Conservation (phyloP, 2,797 vertebrate species). For the Neosalanx taihuensis region DNA sequence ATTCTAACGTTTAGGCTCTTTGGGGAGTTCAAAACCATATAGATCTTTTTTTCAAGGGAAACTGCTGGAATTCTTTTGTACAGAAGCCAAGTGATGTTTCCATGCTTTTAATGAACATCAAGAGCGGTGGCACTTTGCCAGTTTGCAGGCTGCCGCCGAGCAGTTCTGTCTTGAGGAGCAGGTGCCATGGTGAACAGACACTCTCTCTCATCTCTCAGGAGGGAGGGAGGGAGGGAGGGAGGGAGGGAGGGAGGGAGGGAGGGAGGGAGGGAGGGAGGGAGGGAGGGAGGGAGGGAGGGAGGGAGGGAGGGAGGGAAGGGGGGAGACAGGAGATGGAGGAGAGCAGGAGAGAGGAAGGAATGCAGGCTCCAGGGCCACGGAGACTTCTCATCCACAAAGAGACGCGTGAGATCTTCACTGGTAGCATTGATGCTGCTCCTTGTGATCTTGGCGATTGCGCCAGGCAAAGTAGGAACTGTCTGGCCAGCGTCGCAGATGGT, state of each 20-base stretch:
- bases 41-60: no score
- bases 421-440: slow-evolving; percentile 36
- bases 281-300: neutral
- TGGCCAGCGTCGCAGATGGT: slow-evolving; percentile 64
- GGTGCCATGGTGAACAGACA: slow-evolving; percentile 47
- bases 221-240: slow-evolving; percentile 5
- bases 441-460: slow-evolving; percentile 30
- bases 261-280: no score
- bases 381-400: slow-evolving; percentile 16
- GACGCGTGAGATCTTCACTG: slow-evolving; percentile 34
- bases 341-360: slow-evolving; percentile 16
- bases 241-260: slow-evolving; percentile 25
- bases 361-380: slow-evolving; percentile 25
- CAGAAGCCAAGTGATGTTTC: no score
- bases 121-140: neutral
- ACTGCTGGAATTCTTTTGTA: no score
- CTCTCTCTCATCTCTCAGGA: slow-evolving; percentile 42
- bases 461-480: slow-evolving; percentile 46
- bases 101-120: neutral
- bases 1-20: neutral
- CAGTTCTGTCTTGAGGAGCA: slow-evolving; percentile 25
- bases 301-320: neutral
- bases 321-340: slow-evolving; percentile 29
- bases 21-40: no score
- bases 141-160: no score